Evolutionary conservation across 2,797 vertebrate genomes (phyloP).

Genomic region (Thaleichthys pacificus): DNA sequence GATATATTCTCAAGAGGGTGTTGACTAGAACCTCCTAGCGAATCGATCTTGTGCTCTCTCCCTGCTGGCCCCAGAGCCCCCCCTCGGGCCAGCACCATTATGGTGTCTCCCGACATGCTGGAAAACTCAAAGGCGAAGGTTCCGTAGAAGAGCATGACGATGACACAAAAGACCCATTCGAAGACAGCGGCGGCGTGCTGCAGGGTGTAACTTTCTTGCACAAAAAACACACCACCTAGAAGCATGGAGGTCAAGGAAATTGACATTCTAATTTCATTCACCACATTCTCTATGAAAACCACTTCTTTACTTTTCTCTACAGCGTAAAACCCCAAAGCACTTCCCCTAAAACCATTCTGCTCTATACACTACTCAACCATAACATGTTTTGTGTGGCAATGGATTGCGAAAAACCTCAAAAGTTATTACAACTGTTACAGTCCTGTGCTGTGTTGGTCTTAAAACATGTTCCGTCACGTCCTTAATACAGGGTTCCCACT

Average conservation of each 20-base stretch:
- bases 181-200: slow-evolving; percentile 82
- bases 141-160: slow-evolving; percentile 82
- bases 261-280: slow-evolving; percentile 4
- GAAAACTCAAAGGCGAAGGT: slow-evolving; percentile 81
- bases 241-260: slow-evolving; percentile 56
- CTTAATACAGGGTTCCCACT: no score
- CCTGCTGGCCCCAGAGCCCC: slow-evolving; percentile 33
- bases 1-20: slow-evolving; percentile 49
- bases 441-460: no score
- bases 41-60: slow-evolving; percentile 50
- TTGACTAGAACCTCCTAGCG: slow-evolving; percentile 51
- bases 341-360: no score
- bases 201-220: slow-evolving; percentile 77
- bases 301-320: not conserved
- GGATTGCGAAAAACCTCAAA: no score
- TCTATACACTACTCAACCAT: no score
- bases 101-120: slow-evolving; percentile 73
- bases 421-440: no score
- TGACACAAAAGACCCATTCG: slow-evolving; percentile 81
- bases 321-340: no score
- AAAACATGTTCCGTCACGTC: no score
- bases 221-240: slow-evolving; percentile 79
- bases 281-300: not conserved
- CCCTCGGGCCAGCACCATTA: slow-evolving; percentile 76
- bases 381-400: no score